These are phyloP conservation scores for Drosophila subpulchrella DNA, from an alignment of 1,140 invertebrate genomes.

Conservation along the genomic window DNA sequence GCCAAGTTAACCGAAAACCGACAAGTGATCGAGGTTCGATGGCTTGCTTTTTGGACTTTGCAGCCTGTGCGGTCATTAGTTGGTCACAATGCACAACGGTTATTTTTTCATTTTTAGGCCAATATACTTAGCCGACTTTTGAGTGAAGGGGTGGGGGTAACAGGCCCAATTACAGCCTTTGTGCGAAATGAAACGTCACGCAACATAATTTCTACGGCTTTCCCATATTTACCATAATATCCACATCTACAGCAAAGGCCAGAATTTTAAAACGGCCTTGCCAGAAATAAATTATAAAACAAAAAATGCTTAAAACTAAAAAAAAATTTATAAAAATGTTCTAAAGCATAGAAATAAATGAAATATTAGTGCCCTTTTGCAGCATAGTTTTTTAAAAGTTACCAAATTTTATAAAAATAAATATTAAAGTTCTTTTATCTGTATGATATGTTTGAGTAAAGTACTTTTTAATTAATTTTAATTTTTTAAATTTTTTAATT, in stretches of 20 bases:
- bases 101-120: conserved; percentile 37
- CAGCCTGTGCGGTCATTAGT: conserved; percentile 41
- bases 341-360: too few species aligned
- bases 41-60: conserved; percentile 15
- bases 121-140: conserved; percentile 69
- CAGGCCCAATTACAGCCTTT: conserved; percentile 74
- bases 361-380: too few species aligned
- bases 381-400: too few species aligned
- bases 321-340: background rate
- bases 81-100: conserved; percentile 48
- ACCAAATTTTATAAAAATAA: too few species aligned
- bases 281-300: background rate
- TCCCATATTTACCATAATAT: conserved; percentile 30
- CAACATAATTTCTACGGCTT: conserved; percentile 81
- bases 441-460: too few species aligned
- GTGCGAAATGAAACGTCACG: conserved; percentile 82
- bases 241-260: conserved; percentile 1
- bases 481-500: too few species aligned
- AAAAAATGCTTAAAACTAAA: background rate
- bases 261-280: background rate
- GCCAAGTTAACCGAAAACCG: conserved; percentile 16
- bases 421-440: too few species aligned
- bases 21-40: conserved; percentile 18
- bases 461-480: too few species aligned
- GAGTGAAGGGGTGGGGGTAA: conserved; percentile 1